Evolutionary conservation across 1,140 invertebrate genomes (phyloP).

Genomic region (Drosophila teissieri): DNA sequence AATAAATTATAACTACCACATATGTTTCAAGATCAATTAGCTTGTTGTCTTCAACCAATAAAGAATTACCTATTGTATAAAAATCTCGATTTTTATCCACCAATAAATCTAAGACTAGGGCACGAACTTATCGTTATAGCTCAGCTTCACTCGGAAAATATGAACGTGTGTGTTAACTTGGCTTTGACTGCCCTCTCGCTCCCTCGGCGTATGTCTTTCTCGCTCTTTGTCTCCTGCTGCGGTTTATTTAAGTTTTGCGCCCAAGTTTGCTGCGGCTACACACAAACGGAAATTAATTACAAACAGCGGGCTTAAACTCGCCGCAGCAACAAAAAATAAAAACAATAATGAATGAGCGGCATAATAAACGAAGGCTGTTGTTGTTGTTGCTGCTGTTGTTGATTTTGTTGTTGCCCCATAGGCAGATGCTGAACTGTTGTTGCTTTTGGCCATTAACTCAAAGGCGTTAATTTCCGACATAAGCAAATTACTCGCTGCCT

Average conservation of each 20-base stretch:
- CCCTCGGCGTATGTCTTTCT: neutral
- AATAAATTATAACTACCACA: too few species aligned
- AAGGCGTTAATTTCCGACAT: conserved; percentile 66
- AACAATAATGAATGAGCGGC: conserved; percentile 71
- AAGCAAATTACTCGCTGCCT: conserved; percentile 56
- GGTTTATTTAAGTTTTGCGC: conserved; percentile 70
- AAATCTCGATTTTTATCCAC: neutral
- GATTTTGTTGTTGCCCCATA: conserved; percentile 8
- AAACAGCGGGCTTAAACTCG: conserved; percentile 73
- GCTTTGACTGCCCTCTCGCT: conserved; percentile 1
- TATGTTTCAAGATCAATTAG: neutral
- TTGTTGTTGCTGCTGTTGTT: conserved; percentile 18
- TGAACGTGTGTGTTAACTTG: conserved; percentile 24
- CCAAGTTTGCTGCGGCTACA: conserved; percentile 73
- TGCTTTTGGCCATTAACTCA: conserved; percentile 60
- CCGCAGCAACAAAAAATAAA: conserved; percentile 44
- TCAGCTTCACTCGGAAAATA: conserved; percentile 8
- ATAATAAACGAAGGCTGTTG: conserved; percentile 69
- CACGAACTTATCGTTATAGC: conserved; percentile 14
- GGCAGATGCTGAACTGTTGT: conserved; percentile 28
- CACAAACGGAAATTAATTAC: conserved; percentile 83
- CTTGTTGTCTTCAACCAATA: neutral
- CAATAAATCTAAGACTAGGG: conserved; percentile 11
- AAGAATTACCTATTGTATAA: too few species aligned
- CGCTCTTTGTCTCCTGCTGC: conserved; percentile 50